Conservation (phyloP, 1,140 invertebrate genomes). For the Bactericera cockerelli region DNA sequence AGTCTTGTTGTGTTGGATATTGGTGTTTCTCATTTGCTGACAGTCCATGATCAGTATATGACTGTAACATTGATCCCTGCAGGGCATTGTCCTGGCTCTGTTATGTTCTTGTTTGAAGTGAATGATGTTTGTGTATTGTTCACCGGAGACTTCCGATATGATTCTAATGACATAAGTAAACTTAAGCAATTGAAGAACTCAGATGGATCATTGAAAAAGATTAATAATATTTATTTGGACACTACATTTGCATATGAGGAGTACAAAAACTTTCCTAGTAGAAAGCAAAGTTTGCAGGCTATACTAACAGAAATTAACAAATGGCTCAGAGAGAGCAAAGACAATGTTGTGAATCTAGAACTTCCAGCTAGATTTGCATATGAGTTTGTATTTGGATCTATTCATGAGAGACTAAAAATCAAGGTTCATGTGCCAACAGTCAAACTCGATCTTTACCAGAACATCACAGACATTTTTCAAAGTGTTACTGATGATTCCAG, state of each 20-base stretch:
- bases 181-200: slow-evolving; percentile 35
- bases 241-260: slow-evolving; percentile 43
- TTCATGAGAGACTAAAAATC: slow-evolving; percentile 32
- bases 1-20: slow-evolving; percentile 27
- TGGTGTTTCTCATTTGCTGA: slow-evolving; percentile 23
- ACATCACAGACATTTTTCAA: slow-evolving; percentile 21
- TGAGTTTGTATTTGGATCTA: slow-evolving; percentile 41
- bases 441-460: slow-evolving; percentile 28
- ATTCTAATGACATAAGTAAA: slow-evolving; percentile 34
- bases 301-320: slow-evolving; percentile 33
- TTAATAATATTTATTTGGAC: slow-evolving; percentile 49
- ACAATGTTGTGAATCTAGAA: slow-evolving; percentile 35
- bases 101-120: slow-evolving; percentile 53
- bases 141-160: slow-evolving; percentile 53
- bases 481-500: background rate
- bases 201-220: slow-evolving; percentile 31
- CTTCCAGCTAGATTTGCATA: slow-evolving; percentile 38
- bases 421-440: slow-evolving; percentile 35
- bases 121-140: slow-evolving; percentile 36
- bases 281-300: slow-evolving; percentile 35
- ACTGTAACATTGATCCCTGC: slow-evolving; percentile 43
- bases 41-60: slow-evolving; percentile 26
- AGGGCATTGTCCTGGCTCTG: slow-evolving; percentile 53
- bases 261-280: slow-evolving; percentile 38
- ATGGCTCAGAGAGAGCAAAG: slow-evolving; percentile 34